Evolutionary conservation across 2,797 vertebrate species (phyloP).

Genomic region (Sorex maritimensis): DNA sequence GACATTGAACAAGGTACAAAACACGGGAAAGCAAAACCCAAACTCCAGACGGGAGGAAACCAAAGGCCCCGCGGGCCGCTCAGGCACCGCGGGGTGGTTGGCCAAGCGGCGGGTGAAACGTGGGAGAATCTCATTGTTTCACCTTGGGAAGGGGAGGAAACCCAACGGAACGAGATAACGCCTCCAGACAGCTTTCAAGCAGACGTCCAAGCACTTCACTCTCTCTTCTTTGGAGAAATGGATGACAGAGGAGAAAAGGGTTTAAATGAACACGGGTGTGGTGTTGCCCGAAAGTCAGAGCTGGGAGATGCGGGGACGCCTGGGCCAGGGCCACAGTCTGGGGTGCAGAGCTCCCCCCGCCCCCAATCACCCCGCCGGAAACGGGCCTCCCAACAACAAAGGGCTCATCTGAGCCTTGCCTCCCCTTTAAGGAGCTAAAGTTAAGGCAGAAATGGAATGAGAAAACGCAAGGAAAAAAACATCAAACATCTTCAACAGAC

Average conservation of each 20-base stretch:
- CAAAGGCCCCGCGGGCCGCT: conserved; percentile 77
- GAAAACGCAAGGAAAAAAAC: conserved; percentile 66
- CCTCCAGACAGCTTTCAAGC: conserved; percentile 69
- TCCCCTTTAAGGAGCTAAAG: conserved; percentile 63
- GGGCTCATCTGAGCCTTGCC: conserved; percentile 29
- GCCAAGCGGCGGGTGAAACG: background rate
- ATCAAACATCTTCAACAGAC: conserved; percentile 57
- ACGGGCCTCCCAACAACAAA: background rate
- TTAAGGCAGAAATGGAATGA: conserved; percentile 81
- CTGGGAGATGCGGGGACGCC: background rate
- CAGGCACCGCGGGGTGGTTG: conserved; percentile 72
- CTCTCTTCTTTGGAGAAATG: conserved; percentile 77
- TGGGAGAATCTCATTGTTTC: conserved; percentile 81
- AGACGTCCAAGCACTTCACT: conserved; percentile 66
- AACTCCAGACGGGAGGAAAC: conserved; percentile 84
- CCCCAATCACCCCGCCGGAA: background rate
- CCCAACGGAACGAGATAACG: background rate
- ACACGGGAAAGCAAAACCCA: conserved; percentile 93
- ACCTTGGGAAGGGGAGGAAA: conserved; percentile 49
- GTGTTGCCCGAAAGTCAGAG: background rate
- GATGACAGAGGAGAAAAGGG: conserved; percentile 3
- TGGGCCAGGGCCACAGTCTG: background rate
- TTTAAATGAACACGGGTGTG: background rate
- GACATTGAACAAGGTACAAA: conserved; percentile 96
- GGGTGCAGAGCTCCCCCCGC: too few species aligned